Evolutionary conservation across 2,888 invertebrate species (phyloP).

Genomic region (Luffia ferchaultella): DNA sequence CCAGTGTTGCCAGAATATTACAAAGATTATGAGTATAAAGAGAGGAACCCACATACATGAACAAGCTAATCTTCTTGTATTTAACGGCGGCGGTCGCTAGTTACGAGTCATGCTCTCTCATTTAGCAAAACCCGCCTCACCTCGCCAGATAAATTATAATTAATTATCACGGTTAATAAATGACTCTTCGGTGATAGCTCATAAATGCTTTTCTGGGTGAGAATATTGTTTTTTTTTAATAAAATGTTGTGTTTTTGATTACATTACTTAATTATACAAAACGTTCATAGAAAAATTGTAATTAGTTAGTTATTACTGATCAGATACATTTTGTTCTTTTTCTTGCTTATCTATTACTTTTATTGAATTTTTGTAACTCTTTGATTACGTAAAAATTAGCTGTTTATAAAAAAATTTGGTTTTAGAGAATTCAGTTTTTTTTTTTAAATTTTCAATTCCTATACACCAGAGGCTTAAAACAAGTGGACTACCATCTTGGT

Average conservation of each 20-base stretch:
- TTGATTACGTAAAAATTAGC: too few relatives aligned
- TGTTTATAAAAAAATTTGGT: too few relatives aligned
- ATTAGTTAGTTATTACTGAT: neutral
- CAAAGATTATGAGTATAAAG: neutral
- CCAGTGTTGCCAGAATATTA: neutral
- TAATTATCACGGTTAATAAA: constrained; percentile 38
- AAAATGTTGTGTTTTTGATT: neutral
- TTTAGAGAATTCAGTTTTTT: too few relatives aligned
- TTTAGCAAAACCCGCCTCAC: constrained; percentile 19
- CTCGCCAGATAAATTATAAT: constrained; percentile 37
- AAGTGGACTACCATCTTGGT: too few relatives aligned
- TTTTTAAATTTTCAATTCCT: too few relatives aligned
- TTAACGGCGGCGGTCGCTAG: neutral
- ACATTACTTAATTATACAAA: neutral
- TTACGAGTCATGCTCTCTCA: constrained; percentile 41
- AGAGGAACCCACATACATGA: neutral
- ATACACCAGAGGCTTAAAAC: too few relatives aligned
- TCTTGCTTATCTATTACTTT: neutral
- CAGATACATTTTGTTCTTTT: neutral
- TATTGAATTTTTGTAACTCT: too few relatives aligned
- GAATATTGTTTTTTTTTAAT: neutral
- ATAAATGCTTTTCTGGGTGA: neutral
- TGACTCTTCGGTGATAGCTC: constrained; percentile 23
- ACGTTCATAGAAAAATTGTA: neutral
- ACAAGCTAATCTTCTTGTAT: neutral